These are phyloP conservation scores for Gorsachius magnificus DNA, from an alignment of 2,797 vertebrate genomes.

Conservation along the genomic window DNA sequence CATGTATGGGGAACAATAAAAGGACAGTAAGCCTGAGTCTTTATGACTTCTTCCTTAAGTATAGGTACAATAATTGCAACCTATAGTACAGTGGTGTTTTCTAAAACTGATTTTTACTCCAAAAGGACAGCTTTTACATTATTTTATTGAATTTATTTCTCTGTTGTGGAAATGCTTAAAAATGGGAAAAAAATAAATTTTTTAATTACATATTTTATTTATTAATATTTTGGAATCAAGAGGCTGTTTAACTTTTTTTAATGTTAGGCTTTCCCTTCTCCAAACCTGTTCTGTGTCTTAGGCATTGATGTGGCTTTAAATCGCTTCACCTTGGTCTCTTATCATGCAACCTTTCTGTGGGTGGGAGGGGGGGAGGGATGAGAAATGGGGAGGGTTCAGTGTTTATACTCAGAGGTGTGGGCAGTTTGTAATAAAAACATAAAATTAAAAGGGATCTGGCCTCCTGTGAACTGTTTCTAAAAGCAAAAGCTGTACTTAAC, in stretches of 20 bases:
- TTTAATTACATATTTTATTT: conserved; percentile 29
- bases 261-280: not conserved
- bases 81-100: not conserved
- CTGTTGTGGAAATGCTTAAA: conserved; percentile 32
- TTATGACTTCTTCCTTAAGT: not conserved
- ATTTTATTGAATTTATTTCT: conserved; percentile 36
- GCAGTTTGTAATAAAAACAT: conserved; percentile 60
- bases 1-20: not conserved
- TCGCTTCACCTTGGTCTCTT: not conserved
- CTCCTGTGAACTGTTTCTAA: conserved; percentile 47
- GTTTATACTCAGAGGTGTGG: conserved; percentile 48
- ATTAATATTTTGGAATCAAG: conserved; percentile 5
- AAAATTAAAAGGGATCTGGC: conserved; percentile 48
- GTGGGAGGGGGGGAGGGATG: not conserved
- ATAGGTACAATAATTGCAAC: not conserved
- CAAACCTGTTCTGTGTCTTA: not conserved
- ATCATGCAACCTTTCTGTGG: not conserved
- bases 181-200: not conserved
- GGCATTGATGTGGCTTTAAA: conserved; percentile 38
- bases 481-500: not conserved
- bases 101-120: conserved; percentile 45
- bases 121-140: conserved; percentile 25
- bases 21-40: not conserved
- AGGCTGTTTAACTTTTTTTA: not conserved
- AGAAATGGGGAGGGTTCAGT: not conserved